Conservation (phyloP, 2,113 vertebrate species). For the Trochalopteron elliotii region DNA sequence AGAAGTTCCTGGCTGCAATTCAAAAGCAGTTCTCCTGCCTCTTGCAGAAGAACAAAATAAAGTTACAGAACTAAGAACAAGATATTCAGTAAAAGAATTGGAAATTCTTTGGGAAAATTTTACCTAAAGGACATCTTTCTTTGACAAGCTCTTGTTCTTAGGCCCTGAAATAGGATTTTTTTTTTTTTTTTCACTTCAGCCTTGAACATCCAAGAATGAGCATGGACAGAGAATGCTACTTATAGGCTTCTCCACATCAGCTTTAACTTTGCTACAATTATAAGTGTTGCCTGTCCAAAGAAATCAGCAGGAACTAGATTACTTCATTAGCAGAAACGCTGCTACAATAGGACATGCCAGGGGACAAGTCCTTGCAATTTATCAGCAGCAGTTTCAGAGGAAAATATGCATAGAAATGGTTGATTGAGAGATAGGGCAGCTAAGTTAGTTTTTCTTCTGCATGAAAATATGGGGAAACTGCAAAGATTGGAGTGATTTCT, state of each 20-base stretch:
- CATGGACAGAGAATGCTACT: not conserved
- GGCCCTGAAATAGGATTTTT: not conserved
- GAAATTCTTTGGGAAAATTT: not conserved
- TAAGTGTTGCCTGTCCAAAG: not conserved
- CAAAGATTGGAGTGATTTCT: not conserved
- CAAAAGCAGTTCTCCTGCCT: not conserved
- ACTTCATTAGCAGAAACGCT: not conserved
- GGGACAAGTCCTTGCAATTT: not conserved
- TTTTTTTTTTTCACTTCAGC: not conserved
- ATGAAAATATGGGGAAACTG: not conserved
- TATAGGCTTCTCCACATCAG: not conserved
- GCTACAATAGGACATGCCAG: not conserved
- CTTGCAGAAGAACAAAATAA: slow-evolving; percentile 28
- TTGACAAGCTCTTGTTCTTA: not conserved
- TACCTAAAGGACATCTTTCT: not conserved
- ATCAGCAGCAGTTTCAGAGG: not conserved
- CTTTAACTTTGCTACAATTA: slow-evolving; percentile 18
- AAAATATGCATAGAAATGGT: not conserved
- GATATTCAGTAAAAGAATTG: not conserved
- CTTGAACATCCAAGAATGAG: slow-evolving; percentile 10
- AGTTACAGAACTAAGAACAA: slow-evolving; percentile 37
- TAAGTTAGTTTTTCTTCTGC: not conserved
- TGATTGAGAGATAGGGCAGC: not conserved
- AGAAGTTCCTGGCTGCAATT: not conserved
- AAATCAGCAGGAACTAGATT: not conserved